phyloP scores from a whole-genome alignment of 2,888 invertebrate species.

The Elegia similella region DNA sequence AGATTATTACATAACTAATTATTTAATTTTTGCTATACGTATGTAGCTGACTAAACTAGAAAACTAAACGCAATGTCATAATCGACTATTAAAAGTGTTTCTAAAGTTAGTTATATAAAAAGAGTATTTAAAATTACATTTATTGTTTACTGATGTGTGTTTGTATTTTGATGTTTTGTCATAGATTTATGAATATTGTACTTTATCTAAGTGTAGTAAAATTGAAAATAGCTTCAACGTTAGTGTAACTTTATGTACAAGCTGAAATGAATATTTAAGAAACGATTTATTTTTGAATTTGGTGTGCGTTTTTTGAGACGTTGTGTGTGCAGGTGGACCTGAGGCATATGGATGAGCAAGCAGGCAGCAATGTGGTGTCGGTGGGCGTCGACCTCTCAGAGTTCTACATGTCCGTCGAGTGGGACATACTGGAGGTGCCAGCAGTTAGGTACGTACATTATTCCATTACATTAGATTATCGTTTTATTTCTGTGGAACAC shows the following conservation, averaged over 20 bases:
- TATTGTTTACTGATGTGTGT: constrained; percentile 36
- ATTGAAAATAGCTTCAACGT: neutral
- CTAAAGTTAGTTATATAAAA: constrained; percentile 27
- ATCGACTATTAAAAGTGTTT: constrained; percentile 29
- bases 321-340: constrained; percentile 89
- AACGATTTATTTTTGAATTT: neutral
- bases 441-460: constrained; percentile 87
- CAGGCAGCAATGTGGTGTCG: constrained; percentile 93
- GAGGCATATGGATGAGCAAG: constrained; percentile 94
- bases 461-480: neutral
- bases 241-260: constrained; percentile 4
- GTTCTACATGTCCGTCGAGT: constrained; percentile 99
- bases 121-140: constrained; percentile 17
- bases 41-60: constrained; percentile 24
- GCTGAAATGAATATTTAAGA: neutral
- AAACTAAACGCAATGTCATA: constrained; percentile 38
- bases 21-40: constrained; percentile 33
- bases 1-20: neutral
- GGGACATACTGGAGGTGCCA: constrained; percentile 98
- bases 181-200: constrained; percentile 12
- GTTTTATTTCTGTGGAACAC: neutral
- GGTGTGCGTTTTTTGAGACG: constrained; percentile 33
- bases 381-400: constrained; percentile 98
- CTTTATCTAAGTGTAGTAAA: constrained; percentile 6
- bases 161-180: constrained; percentile 24